Conservation (phyloP, 2,113 vertebrate genomes). For the Callorhinus ursinus region DNA sequence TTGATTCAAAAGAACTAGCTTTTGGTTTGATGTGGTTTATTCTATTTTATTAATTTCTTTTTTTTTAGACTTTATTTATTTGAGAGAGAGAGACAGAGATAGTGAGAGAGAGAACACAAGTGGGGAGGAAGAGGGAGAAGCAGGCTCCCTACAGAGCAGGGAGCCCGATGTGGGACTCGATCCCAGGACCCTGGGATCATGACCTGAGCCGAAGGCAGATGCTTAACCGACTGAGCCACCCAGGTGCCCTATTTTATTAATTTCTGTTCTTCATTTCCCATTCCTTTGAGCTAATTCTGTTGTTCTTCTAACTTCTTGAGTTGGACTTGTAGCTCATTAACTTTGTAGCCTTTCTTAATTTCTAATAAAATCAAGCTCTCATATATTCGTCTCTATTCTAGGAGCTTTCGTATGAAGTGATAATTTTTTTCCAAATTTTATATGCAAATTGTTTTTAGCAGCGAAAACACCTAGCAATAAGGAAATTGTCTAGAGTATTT, state of each 20-base stretch:
- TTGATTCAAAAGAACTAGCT: neutral
- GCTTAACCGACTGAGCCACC: no score
- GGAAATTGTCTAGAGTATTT: neutral
- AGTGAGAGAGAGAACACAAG: no score
- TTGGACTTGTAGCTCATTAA: slow-evolving; percentile 4
- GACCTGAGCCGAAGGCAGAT: no score
- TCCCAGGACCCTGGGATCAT: no score
- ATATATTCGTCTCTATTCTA: neutral
- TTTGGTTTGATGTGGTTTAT: neutral
- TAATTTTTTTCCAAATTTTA: neutral
- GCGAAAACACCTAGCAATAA: neutral
- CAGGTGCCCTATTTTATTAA: neutral
- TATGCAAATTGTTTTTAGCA: neutral
- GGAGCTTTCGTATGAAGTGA: neutral
- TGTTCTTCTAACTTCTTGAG: neutral
- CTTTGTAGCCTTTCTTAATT: neutral
- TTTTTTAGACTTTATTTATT: no score
- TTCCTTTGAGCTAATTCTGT: neutral
- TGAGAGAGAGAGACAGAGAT: no score
- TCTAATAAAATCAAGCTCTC: neutral
- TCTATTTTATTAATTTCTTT: neutral
- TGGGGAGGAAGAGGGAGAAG: no score
- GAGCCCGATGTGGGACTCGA: no score
- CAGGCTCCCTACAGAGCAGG: no score
- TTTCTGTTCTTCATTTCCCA: neutral